Base-by-base conservation (phyloP, 2,888 invertebrate genomes). In the Spialia ferax region DNA sequence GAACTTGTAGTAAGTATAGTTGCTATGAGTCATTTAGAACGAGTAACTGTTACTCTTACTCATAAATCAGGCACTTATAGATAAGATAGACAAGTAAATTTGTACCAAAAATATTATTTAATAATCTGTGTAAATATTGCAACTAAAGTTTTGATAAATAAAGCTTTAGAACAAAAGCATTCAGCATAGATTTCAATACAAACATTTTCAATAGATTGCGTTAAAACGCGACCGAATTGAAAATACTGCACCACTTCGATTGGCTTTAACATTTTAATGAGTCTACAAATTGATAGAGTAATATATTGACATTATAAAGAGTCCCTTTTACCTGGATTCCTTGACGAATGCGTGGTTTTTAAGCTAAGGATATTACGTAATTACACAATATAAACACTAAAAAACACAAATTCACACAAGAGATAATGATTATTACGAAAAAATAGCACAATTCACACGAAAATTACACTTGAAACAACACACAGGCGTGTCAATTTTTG, bases 231-330 rank as follows among this genome's bases (percentile, higher is more conserved):
- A 60, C 69, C 38, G 67, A 67, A 54, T 63, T 63, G 23, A 71
- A 72, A 69, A 67, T 63, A 32, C 69, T 54, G 23, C 54, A 50
- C 8, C 11, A 4, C 45, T 57, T 63, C 68, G 55, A 59, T 57
- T 56, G 10, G 18, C 2, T 54, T 29, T 8, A 63, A 55, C 52
- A 64, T 63, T 32, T 54, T n/a, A 18, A 11, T 18, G 48, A 32
- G 63, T 55, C 63, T 62, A 66, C 10, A 67, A 72, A 71, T 75
- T 63, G 42, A 63, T 67, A 45, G 73, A 66, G 7, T 77, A 64
- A 64, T 72, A 71, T 72, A 73, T 75, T 75, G 77, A 77, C 79
- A 79, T 74, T 69, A 73, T 70, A 50, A 42, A 68, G 57, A 18
- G 55, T 29, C 42, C 11, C 18, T 52, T 71, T 80, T 82, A 81